Conservation (phyloP, 2,888 invertebrate genomes). For the Eupithecia subfuscata region DNA sequence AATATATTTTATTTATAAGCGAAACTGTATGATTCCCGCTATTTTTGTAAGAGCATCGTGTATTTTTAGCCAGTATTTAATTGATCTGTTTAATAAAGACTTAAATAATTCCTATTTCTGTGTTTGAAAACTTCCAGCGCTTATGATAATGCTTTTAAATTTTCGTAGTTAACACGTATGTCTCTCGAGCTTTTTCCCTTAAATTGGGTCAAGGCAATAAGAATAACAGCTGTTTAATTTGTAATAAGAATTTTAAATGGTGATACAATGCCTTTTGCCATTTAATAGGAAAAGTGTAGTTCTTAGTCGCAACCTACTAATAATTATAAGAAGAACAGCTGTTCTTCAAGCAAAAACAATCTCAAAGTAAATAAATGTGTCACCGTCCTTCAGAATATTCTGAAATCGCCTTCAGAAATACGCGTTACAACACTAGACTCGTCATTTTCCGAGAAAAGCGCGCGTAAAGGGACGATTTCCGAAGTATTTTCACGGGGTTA, state of each 20-base stretch:
- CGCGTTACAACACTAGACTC: slow-evolving; percentile 38
- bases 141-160: not conserved
- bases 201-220: not conserved
- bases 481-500: slow-evolving; percentile 63
- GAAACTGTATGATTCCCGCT: slow-evolving; percentile 40
- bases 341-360: slow-evolving; percentile 24
- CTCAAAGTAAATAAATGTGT: slow-evolving; percentile 35
- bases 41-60: slow-evolving; percentile 48
- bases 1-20: slow-evolving; percentile 31
- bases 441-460: slow-evolving; percentile 60
- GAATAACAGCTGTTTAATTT: not conserved
- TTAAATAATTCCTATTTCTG: slow-evolving; percentile 18
- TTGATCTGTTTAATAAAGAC: slow-evolving; percentile 57
- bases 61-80: slow-evolving; percentile 40
- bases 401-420: slow-evolving; percentile 49
- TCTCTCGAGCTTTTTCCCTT: not conserved
- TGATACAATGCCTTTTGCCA: not conserved
- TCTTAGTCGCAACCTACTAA: not conserved
- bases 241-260: not conserved
- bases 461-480: slow-evolving; percentile 53
- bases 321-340: slow-evolving; percentile 14
- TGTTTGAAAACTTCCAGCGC: not conserved
- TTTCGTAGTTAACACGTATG: not conserved
- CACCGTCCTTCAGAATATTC: slow-evolving; percentile 40
- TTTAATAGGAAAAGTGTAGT: not conserved